Evolutionary conservation across 2,113 vertebrate species (phyloP).

Genomic region (Formicarius rufipectus): DNA sequence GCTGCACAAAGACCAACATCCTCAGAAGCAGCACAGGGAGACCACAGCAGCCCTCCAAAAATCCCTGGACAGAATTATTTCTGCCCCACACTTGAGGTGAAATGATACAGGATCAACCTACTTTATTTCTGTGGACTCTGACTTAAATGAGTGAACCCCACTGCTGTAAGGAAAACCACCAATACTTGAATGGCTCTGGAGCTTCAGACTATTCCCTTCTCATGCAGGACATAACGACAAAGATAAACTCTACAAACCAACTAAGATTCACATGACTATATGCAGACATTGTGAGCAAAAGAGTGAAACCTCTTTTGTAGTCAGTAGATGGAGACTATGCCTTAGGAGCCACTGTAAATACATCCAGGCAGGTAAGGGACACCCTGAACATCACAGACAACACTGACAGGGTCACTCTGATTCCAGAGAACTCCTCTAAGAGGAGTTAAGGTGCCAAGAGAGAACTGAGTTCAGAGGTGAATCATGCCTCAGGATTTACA

Average conservation of each 20-base stretch:
- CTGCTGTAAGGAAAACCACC: not conserved
- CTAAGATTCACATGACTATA: rapidly evolving
- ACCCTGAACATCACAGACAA: not conserved
- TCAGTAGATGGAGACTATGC: not conserved
- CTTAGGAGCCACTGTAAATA: not conserved
- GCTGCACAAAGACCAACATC: not conserved
- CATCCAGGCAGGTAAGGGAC: not conserved
- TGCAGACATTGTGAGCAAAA: not conserved
- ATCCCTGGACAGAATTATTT: not conserved
- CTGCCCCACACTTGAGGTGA: not conserved
- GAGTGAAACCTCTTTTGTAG: not conserved
- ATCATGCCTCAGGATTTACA: not conserved
- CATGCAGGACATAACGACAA: not conserved
- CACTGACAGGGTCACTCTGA: not conserved
- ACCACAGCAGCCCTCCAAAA: not conserved
- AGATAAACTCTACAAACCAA: not conserved
- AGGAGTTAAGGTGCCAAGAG: not conserved
- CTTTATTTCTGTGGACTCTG: not conserved
- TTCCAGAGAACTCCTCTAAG: not conserved
- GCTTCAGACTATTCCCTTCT: not conserved
- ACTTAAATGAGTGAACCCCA: not conserved
- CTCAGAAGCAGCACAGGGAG: not conserved
- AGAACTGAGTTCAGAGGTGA: not conserved
- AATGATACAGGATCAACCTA: rapidly evolving
- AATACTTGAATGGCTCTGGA: not conserved